Evolutionary conservation across 2,888 invertebrate genomes (phyloP).

Genomic region (Cataglyphis livida): DNA sequence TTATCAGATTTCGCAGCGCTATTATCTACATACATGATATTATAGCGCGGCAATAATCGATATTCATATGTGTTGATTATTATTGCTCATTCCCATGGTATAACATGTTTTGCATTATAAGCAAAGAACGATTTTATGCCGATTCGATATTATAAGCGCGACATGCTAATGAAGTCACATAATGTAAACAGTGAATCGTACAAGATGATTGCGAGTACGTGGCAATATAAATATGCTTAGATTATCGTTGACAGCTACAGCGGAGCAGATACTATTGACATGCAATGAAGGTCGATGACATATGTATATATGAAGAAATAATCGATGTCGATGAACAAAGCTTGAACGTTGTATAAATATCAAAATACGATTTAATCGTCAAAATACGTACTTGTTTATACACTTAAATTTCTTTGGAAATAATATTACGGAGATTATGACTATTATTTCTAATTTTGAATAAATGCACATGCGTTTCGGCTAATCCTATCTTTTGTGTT

Average conservation of each 20-base stretch:
- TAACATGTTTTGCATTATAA: not conserved
- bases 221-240: slow-evolving; percentile 36
- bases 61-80: slow-evolving; percentile 5
- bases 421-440: not conserved
- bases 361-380: not conserved
- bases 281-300: slow-evolving; percentile 32
- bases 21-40: not conserved
- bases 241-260: slow-evolving; percentile 30
- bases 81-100: not conserved
- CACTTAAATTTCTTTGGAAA: not conserved
- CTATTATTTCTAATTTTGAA: slow-evolving; percentile 12
- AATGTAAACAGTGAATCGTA: slow-evolving; percentile 23
- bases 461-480: not conserved
- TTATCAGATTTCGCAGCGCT: slow-evolving; percentile 17
- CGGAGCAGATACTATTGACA: slow-evolving; percentile 23
- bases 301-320: not conserved
- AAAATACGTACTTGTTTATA: not conserved
- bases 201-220: slow-evolving; percentile 21
- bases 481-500: not conserved
- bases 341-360: not conserved
- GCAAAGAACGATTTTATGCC: not conserved
- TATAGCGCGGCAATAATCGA: not conserved
- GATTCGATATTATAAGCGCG: slow-evolving; percentile 10
- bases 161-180: slow-evolving; percentile 5
- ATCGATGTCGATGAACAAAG: not conserved